Evolutionary conservation across 2,797 vertebrate genomes (phyloP), one percentile per base, ranked within the genome.

Genomic region (Cottoperca gobio): DNA sequence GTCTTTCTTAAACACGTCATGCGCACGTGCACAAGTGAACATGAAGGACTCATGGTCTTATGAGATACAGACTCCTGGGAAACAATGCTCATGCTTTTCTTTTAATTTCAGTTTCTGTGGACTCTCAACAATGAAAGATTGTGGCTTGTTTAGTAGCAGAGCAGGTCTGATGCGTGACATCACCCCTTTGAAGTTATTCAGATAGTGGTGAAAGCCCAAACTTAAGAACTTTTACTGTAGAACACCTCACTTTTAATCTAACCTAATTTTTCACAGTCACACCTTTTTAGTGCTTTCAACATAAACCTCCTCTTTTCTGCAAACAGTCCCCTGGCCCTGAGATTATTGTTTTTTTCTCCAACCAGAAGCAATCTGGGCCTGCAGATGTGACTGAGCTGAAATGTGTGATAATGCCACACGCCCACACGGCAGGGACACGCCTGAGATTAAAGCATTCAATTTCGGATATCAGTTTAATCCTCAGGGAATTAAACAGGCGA

Each of bases 391-490:
- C 52, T 23, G 35, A 45, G 63, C 49, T 24, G 28, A 26, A 59
- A 65, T 66, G 73, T 71, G 35, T 83, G 75, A 76, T 84, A 76
- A 73, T 59, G 43, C 57, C 42, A 16, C 33, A 53, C 70, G 13
- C 68, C 3, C 70, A 24, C 63, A 24, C 11, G 10, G 40, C 48
- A 43, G 65, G 26, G 70, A 77, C 76, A 65, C 73, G 43, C 78
- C 48, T 19, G 35, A 8, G 76, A 88, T 88, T 91, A 66, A 80
- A 79, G 77, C 70, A 2, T 50, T 77, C 7, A 9, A 8, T 1
- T 60, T 79, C 65, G 62, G 50, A 70, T 78, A 78, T 85, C 80
- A 28, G 39, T 83, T 78, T 88, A 83, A 90, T 90, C 80, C 62
- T 59, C 57, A 5, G 71, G 75, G 55, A 75, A 86, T 84, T 72